Base-by-base conservation (phyloP, 1,140 invertebrate genomes). In the Diabrotica undecimpunctata region DNA sequence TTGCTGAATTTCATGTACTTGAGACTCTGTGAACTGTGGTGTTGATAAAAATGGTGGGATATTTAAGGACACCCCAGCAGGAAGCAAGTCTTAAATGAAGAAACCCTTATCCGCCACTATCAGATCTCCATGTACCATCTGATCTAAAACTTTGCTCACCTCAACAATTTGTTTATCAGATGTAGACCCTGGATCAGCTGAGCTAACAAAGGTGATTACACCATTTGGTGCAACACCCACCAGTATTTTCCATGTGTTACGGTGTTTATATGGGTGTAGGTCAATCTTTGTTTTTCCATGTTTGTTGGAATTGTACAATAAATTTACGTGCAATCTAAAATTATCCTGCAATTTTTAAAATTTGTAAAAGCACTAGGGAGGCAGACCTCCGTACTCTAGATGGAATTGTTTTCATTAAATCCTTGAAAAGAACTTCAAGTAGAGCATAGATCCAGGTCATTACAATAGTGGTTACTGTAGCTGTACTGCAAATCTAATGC, bases 151-250 rank as follows among this genome's bases (percentile, higher is more conserved):
- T 38, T 51, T 55, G 60, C 63, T 56, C 25, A 60, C 0, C 60
- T 66, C 37, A n/a, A 69, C 67, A 59, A 69, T 61, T 59, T 65
- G 58, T 62, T 71, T n/a, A n/a, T n/a, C 75, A 55, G 62, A 69
- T 56, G 51, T 64, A 7, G 64, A 62, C 5, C 67, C 64, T 36
- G 67, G 67, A 67, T 66, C 69, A 36, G 61, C 25, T 11, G 54
- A 35, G 13, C 62, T 62, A 5, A 61, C 62, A 65, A 39, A 71
- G 7, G 67, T 71, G 53, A 67, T 51, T 36, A 68, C 66, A 11
- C 68, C 70, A 68, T 72, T 72, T 54, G 66, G 70, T 25, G 70
- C 68, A 53, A 72, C 61, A 46, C 66, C 63, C 14, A 72, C 46
- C 14, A 72, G 53, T 6, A 35, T 50, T 62, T 69, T 72, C 13